Evolutionary conservation across 2,888 invertebrate species (phyloP), one percentile per base, ranked within the genome.

Genomic region (Acleris literana): DNA sequence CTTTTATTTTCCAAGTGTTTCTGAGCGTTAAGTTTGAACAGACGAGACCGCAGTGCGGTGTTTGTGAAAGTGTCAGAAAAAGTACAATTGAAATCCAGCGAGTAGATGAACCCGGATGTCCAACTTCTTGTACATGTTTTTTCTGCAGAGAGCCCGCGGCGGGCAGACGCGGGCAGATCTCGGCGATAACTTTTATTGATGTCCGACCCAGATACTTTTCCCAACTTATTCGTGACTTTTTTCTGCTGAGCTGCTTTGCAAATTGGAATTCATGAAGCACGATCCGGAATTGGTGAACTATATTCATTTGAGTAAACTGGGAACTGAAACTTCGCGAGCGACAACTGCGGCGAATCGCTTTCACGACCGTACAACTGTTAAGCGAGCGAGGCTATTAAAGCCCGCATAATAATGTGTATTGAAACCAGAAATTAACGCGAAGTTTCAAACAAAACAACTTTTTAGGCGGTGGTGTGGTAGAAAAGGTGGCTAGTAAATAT

Each of bases 101-200:
- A 57, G 20, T 16, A 46, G 48, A 44, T 29, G 22, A 46, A 18
- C 43, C n/a, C 22, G 29, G 55, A 43, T 25, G 46, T 48, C 58
- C 58, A 64, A 65, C 44, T 66, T 66, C 56, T 61, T 61, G 61
- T 61, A 46, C 51, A 61, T 61, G 20, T 66, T 66, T 66, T 55
- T 61, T 55, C 51, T 18, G 49, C 57, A 55, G 56, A n/a, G 49
- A 13, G 53, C 61, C 29, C 5, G 44, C n/a, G 53, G 61, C 44
- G 17, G 2, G 29, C 44, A 18, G 53, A 29, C 49, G 29, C 20
- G 29, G 49, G 18, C 55, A 65, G 56, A 61, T 61, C 55, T 56
- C 46, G 16, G 29, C 60, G 54, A 60, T 60, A 66, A 61, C 61
- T 66, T 61, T 66, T 61, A 66, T 61, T 57, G 65, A 52, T 66